Percentiles rank a stretch among this genome's conserved stretches.
Conservation (phyloP, 2,113 vertebrate genomes). For the Aegithalos caudatus region DNA sequence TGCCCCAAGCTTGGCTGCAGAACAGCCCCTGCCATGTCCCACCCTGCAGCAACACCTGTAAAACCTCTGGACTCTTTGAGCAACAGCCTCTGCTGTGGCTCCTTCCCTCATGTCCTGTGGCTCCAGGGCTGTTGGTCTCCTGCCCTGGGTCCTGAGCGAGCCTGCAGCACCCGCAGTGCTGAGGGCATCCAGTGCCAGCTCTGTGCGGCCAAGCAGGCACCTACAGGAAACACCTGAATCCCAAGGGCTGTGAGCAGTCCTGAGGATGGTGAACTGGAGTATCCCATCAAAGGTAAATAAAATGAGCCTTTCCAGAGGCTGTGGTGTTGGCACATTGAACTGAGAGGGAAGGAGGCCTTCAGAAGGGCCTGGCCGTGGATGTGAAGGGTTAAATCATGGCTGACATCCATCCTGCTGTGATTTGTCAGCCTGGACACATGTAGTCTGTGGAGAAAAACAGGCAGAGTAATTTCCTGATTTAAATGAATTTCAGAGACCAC, state of each 20-base stretch:
- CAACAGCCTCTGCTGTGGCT: background rate
- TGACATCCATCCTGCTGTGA: slow-evolving; percentile 27
- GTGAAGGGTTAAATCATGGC: slow-evolving; percentile 32
- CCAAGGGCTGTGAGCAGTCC: background rate
- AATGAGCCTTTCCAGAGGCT: background rate
- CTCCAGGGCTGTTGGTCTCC: fast-evolving
- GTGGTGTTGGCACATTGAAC: background rate
- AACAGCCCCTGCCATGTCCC: background rate
- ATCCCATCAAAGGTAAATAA: background rate
- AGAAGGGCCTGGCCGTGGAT: background rate
- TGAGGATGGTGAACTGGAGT: background rate
- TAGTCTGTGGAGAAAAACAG: slow-evolving; percentile 57
- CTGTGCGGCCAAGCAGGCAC: background rate
- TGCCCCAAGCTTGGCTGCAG: background rate
- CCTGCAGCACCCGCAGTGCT: no score
- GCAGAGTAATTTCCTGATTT: slow-evolving; percentile 62
- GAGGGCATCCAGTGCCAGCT: background rate
- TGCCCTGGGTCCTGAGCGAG: fast-evolving
- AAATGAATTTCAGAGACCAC: slow-evolving; percentile 67
- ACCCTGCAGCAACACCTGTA: background rate
- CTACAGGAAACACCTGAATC: background rate
- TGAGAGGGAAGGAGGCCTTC: background rate
- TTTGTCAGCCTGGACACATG: slow-evolving; percentile 39
- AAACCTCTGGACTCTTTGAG: background rate
- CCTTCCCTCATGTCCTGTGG: background rate